phyloP scores from a whole-genome alignment of 2,113 vertebrate species.

The Saguinus imperator region DNA sequence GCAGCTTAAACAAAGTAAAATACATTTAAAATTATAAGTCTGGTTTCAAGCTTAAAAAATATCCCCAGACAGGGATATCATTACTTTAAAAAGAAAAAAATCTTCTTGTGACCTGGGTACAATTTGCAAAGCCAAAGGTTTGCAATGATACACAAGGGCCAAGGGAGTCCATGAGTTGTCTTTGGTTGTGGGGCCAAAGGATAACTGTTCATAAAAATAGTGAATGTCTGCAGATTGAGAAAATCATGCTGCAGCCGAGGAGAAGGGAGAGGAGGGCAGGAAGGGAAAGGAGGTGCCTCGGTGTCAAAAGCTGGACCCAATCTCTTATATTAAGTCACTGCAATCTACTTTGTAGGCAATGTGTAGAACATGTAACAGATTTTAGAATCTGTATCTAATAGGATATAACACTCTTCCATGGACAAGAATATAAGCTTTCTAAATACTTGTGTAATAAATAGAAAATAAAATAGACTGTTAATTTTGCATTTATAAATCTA shows the following conservation, averaged over 20 bases:
- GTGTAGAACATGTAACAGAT: background rate
- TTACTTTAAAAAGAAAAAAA: no score
- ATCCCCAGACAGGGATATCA: background rate
- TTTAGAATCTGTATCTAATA: background rate
- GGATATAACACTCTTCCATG: background rate
- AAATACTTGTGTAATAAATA: background rate
- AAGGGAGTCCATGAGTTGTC: background rate
- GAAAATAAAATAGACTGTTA: background rate
- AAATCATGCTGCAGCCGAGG: background rate
- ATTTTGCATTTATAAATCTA: background rate
- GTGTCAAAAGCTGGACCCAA: background rate
- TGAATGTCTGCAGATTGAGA: background rate
- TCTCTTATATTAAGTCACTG: background rate
- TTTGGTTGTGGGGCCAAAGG: background rate
- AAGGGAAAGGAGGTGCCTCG: background rate
- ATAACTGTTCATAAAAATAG: background rate
- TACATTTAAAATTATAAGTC: background rate
- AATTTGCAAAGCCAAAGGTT: background rate
- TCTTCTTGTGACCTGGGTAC: background rate
- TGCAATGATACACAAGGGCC: background rate
- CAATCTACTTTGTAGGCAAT: background rate
- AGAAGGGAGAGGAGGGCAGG: background rate
- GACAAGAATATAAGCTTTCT: background rate
- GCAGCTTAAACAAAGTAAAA: conserved; percentile 2
- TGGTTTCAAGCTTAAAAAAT: background rate